phyloP scores from a whole-genome alignment of 2,113 vertebrate species.

The Micronisus gabar region DNA sequence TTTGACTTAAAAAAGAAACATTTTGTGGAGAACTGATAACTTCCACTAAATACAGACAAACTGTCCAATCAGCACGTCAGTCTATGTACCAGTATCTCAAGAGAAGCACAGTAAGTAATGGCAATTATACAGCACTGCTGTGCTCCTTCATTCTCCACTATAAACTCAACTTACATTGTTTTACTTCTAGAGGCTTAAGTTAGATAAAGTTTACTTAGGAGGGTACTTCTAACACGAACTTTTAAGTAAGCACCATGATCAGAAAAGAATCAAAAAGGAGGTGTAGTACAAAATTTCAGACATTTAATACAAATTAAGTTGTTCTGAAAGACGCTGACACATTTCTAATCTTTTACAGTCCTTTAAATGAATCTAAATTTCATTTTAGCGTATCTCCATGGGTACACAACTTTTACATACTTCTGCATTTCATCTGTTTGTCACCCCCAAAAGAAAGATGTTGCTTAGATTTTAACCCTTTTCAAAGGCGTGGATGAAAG shows the following conservation, averaged over 20 bases:
- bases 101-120: neutral
- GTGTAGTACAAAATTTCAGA: neutral
- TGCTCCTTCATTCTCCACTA: neutral
- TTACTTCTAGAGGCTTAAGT: neutral
- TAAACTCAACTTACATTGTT: neutral
- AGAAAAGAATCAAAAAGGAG: neutral
- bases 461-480: neutral
- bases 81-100: neutral
- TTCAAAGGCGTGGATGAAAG: neutral
- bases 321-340: neutral
- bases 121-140: neutral
- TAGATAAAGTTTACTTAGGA: neutral
- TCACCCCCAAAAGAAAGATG: neutral
- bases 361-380: neutral
- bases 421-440: neutral
- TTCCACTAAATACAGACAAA: neutral
- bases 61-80: neutral
- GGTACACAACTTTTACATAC: neutral
- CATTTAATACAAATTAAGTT: neutral
- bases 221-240: neutral
- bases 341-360: neutral
- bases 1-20: neutral
- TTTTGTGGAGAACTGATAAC: neutral
- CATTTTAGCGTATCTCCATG: neutral
- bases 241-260: neutral